These are phyloP conservation scores for Diacarnus erythraeanus DNA, from an alignment of 37 sponge, comb jelly and placozoan genomes.

Conservation along the genomic window DNA sequence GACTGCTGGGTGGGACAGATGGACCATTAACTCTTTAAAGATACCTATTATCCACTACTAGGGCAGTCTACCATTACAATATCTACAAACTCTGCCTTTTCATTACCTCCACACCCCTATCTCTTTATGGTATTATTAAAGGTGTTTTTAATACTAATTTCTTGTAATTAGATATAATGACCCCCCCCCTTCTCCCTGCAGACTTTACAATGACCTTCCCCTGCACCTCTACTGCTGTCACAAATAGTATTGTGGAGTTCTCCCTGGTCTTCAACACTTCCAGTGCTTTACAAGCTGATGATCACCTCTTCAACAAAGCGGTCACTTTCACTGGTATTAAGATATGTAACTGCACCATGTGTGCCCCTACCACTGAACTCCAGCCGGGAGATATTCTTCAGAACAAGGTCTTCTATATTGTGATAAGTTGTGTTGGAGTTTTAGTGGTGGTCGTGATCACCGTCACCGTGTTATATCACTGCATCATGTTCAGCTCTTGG, in stretches of 20 bases:
- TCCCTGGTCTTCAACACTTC: conserved; percentile 10
- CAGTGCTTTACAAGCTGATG: background rate
- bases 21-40: no score
- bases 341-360: conserved; percentile 17
- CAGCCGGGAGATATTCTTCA: background rate
- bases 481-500: conserved; percentile 32
- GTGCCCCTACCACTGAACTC: background rate
- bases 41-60: no score
- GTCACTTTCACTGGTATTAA: conserved; percentile 5
- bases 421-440: conserved; percentile 39
- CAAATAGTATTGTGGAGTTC: conserved; percentile 5
- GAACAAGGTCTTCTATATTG: conserved; percentile 32
- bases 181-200: background rate
- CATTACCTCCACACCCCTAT: conserved; percentile 22
- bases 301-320: background rate
- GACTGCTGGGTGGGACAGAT: no score
- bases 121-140: no score
- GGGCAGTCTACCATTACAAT: background rate
- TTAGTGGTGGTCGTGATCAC: conserved; percentile 47
- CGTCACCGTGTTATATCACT: conserved; percentile 48
- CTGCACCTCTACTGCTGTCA: background rate
- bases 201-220: conserved; percentile 7
- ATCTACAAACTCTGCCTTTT: background rate
- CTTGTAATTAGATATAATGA: no score
- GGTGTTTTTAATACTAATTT: no score